phyloP scores from a whole-genome alignment of 2,113 vertebrate genomes.

The Cheirogaleus medius region DNA sequence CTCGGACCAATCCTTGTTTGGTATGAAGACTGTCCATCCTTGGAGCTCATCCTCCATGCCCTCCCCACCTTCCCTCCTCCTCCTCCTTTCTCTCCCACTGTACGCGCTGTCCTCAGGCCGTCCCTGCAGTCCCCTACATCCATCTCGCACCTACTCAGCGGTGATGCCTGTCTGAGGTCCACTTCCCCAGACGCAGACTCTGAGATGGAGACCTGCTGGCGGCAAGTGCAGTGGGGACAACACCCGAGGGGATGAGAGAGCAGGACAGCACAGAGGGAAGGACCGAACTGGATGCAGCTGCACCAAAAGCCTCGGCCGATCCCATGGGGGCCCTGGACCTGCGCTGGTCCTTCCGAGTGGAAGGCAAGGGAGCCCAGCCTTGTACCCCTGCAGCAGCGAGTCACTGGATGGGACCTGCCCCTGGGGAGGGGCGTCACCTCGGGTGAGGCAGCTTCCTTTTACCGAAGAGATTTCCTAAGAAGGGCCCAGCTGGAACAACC shows the following conservation, averaged over 20 bases:
- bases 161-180: background rate
- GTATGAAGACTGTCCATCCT: background rate
- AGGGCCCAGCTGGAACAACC: background rate
- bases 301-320: rapidly evolving
- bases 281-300: no score
- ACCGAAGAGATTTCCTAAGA: background rate
- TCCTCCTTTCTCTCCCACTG: background rate
- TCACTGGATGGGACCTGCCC: background rate
- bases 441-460: background rate
- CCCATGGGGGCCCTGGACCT: background rate
- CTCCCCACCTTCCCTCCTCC: rapidly evolving
- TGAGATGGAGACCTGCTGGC: background rate
- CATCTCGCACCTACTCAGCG: rapidly evolving
- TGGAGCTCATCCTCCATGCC: background rate
- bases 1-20: background rate
- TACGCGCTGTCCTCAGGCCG: background rate
- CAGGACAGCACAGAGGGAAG: no score
- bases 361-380: background rate
- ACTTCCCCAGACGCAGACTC: background rate
- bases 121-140: background rate
- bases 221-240: background rate
- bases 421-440: rapidly evolving
- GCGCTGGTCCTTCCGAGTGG: background rate
- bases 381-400: background rate
- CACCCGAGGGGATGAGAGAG: rapidly evolving